Evolutionary conservation across 2,113 vertebrate species (phyloP), one percentile per base, ranked within the genome.

Genomic region (Brachyhypopomus gauderio): DNA sequence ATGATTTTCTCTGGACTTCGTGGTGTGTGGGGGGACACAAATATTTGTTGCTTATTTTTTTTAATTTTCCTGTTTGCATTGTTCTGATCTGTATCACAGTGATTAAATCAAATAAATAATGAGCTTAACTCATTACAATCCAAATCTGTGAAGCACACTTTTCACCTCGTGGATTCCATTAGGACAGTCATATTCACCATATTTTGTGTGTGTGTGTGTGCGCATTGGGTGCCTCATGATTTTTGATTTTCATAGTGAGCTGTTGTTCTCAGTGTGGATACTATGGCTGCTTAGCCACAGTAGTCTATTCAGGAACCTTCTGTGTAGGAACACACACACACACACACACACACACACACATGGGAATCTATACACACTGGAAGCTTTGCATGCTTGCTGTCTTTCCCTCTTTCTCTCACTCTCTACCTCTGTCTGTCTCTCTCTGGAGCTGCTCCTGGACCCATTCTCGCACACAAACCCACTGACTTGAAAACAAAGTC

Each of bases 231-330:
- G 45, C 45, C 52, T 82, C 66, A 70, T n/a, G 45, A 14, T 52
- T 52, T 52, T 52, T 75, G 82, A 80, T 77, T 72, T 83, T 75
- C 67, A 80, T 73, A 85, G 58, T 66, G 73, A 78, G 62, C 81
- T 74, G 83, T 87, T 87, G 81, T 84, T 78, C 67, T 22, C 48
- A 62, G 48, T 71, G 45, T 55, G 64, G 30, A 59, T 55, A 58
- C 16, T 34, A 41, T 77, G 41, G 62, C 75, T 58, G 25, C 55
- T 63, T n/a, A 36, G 3, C 30, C 22, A 83, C 77, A 80, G 77
- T 86, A 63, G 56, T 38, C 80, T 67, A 77, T 83, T 84, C 80
- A 84, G 34, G 77, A 80, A 84, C 19, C 30, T 62, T 84, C 71
- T 77, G 73, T 77, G 79, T 66, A 69, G 38, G 4, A 70, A 58